phyloP scores from a whole-genome alignment of 2,797 vertebrate genomes.

The Menidia menidia region DNA sequence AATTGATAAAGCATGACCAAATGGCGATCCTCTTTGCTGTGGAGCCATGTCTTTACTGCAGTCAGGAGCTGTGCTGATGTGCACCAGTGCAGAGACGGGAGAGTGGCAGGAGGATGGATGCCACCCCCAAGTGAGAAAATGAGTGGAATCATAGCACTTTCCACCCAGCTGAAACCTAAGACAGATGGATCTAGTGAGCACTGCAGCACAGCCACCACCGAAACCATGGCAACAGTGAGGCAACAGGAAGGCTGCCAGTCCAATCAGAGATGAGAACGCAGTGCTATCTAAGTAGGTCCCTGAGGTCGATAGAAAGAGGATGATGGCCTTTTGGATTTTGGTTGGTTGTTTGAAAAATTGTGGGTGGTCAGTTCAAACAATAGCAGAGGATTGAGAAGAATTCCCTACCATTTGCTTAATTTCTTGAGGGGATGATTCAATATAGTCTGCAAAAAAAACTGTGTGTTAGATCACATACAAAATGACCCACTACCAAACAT shows the following conservation, averaged over 20 bases:
- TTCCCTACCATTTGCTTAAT: constrained; percentile 36
- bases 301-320: constrained; percentile 47
- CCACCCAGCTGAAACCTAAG: constrained; percentile 72
- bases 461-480: constrained; percentile 50
- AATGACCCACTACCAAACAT: constrained; percentile 46
- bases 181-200: constrained; percentile 74
- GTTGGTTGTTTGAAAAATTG: constrained; percentile 35
- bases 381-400: constrained; percentile 30
- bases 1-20: constrained; percentile 56
- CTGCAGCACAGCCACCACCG: constrained; percentile 56
- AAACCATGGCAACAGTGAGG: constrained; percentile 77
- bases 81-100: constrained; percentile 53
- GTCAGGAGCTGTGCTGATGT: constrained; percentile 47
- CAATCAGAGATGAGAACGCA: constrained; percentile 57
- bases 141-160: constrained; percentile 71
- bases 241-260: constrained; percentile 69
- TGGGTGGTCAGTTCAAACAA: constrained; percentile 38
- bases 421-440: constrained; percentile 44
- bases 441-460: constrained; percentile 29
- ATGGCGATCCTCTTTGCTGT: constrained; percentile 56
- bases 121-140: constrained; percentile 67
- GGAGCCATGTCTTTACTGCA: constrained; percentile 46
- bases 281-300: constrained; percentile 55
- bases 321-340: constrained; percentile 52
- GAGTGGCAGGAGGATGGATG: constrained; percentile 62